Percentiles rank a stretch among this genome's conserved stretches.
phyloP scores from a whole-genome alignment of 2,888 invertebrate genomes.

The Drosophila picticornis region DNA sequence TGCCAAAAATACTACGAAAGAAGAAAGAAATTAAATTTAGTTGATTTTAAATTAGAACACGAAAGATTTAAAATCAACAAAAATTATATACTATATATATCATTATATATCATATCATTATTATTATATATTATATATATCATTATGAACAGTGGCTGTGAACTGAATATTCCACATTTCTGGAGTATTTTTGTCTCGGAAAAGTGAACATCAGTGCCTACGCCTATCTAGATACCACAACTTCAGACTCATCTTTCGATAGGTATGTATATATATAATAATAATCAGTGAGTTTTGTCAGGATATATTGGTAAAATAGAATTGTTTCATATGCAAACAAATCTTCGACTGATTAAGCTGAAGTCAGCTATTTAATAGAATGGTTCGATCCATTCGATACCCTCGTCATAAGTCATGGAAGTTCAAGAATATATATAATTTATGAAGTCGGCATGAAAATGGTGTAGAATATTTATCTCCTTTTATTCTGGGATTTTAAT shows the following conservation, averaged over 20 bases:
- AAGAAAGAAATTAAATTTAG: not conserved
- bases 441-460: not conserved
- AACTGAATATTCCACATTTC: too few relatives aligned
- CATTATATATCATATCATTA: too few relatives aligned
- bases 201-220: too few relatives aligned
- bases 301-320: not conserved
- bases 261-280: too few relatives aligned
- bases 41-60: not conserved
- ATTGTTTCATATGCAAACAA: too few relatives aligned
- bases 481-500: not conserved
- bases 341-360: not conserved
- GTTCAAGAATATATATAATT: not conserved
- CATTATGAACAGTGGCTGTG: too few relatives aligned
- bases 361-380: not conserved
- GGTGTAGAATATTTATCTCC: fast-evolving
- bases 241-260: not conserved
- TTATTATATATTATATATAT: too few relatives aligned
- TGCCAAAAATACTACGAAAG: not conserved
- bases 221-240: not conserved
- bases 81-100: not conserved
- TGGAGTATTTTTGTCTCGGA: too few relatives aligned
- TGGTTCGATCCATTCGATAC: not conserved
- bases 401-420: not conserved
- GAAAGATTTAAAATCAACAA: not conserved
- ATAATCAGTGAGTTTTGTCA: not conserved